Percentiles rank a stretch among this genome's conserved stretches.
These are phyloP conservation scores for Alviniconcha strummeri DNA, from an alignment of 2,888 invertebrate species.

Conservation along the genomic window DNA sequence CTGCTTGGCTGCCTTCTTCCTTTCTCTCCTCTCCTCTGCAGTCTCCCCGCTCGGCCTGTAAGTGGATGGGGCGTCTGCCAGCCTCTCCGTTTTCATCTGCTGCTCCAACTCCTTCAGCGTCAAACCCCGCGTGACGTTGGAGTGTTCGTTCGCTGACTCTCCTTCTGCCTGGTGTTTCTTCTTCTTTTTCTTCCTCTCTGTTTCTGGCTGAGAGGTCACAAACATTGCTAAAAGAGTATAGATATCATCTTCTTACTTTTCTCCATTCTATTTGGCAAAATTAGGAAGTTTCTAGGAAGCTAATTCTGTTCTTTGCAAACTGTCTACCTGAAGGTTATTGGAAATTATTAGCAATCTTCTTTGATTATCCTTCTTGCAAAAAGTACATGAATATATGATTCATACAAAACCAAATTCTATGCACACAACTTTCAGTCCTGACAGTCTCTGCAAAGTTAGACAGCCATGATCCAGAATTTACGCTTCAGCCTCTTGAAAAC, in stretches of 20 bases:
- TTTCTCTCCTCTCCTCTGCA: conserved; percentile 61
- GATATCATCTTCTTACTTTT: background rate
- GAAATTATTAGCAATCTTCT: too few species aligned
- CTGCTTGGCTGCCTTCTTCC: conserved; percentile 69
- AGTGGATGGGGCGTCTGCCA: conserved; percentile 58
- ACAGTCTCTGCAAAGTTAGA: too few species aligned
- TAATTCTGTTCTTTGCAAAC: background rate
- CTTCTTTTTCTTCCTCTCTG: conserved; percentile 45
- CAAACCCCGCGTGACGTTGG: conserved; percentile 55
- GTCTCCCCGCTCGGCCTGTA: conserved; percentile 66
- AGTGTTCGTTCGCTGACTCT: conserved; percentile 56
- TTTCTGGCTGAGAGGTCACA: background rate
- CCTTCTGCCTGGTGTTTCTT: conserved; percentile 48
- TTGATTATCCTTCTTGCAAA: too few species aligned
- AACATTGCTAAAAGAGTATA: background rate
- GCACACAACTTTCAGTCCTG: too few species aligned
- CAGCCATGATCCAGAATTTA: too few species aligned
- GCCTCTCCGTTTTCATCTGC: conserved; percentile 47
- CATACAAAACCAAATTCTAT: too few species aligned
- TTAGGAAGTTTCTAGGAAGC: background rate
- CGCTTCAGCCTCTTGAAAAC: too few species aligned
- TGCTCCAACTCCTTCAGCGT: conserved; percentile 60
- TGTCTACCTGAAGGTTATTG: too few species aligned
- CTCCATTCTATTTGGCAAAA: background rate
- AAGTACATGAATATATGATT: too few species aligned